Percentiles rank a stretch among this genome's conserved stretches.
These are phyloP conservation scores for Oligia fasciuncula DNA, from an alignment of 2,888 invertebrate genomes.

Conservation along the genomic window DNA sequence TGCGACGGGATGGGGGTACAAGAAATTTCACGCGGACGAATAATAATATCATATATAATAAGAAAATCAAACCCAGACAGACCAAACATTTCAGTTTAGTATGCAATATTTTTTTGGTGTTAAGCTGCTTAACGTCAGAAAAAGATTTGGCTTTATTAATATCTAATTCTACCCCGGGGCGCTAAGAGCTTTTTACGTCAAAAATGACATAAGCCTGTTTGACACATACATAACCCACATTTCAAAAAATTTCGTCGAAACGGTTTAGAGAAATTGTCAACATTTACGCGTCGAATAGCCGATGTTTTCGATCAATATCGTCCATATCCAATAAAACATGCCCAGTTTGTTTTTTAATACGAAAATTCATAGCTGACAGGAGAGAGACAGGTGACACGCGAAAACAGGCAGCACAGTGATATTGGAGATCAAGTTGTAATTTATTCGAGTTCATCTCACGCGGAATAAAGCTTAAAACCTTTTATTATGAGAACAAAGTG, in stretches of 20 bases:
- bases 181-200: background rate
- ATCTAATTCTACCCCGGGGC: background rate
- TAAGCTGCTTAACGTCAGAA: slow-evolving; percentile 22
- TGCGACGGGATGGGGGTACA: too few species aligned
- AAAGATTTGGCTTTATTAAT: background rate
- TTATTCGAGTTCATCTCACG: slow-evolving; percentile 13
- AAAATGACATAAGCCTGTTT: background rate
- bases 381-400: slow-evolving; percentile 32
- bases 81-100: background rate
- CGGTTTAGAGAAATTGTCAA: background rate
- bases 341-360: slow-evolving; percentile 1
- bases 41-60: too few species aligned
- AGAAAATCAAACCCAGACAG: background rate
- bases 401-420: slow-evolving; percentile 30
- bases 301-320: background rate
- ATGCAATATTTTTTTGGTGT: background rate
- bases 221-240: background rate
- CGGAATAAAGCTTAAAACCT: slow-evolving; percentile 10
- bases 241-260: background rate
- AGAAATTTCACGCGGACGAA: too few species aligned
- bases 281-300: background rate
- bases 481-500: background rate
- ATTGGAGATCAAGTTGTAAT: slow-evolving; percentile 33
- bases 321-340: background rate
- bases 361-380: slow-evolving; percentile 9